phyloP scores from a whole-genome alignment of 35 echinoderm and acorn worm species.

The Lytechinus variegatus region DNA sequence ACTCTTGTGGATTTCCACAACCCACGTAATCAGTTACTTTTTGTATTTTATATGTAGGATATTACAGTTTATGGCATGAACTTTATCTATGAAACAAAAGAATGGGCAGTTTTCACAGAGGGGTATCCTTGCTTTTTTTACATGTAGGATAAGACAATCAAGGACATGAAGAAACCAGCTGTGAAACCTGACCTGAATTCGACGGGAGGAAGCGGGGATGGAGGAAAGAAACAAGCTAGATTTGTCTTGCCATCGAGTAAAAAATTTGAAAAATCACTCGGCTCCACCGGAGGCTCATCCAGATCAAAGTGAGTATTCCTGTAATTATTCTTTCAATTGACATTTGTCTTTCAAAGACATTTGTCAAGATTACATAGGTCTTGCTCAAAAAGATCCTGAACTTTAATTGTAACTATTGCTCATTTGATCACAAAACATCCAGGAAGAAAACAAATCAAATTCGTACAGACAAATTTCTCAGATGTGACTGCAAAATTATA shows the following conservation, averaged over 20 bases:
- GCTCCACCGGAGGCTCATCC: conserved; percentile 33
- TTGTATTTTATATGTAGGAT: no score
- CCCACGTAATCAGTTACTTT: no score
- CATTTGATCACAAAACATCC: no score
- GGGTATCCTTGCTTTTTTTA: no score
- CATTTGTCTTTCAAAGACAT: no score
- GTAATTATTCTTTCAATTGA: not conserved
- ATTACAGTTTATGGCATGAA: no score
- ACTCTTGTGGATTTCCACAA: no score
- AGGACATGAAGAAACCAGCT: conserved; percentile 68
- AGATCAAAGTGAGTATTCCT: conserved; percentile 36
- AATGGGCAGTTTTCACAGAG: no score
- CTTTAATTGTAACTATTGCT: not conserved
- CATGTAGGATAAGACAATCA: conserved; percentile 66
- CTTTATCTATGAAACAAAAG: no score
- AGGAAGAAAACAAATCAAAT: no score
- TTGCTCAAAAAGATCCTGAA: not conserved
- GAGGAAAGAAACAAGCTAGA: conserved; percentile 68
- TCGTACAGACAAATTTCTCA: no score
- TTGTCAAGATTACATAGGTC: not conserved
- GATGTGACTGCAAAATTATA: no score
- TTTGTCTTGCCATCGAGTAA: conserved; percentile 90
- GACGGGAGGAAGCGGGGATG: conserved; percentile 34
- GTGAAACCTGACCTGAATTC: conserved; percentile 52
- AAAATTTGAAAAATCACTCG: conserved; percentile 84